These are phyloP conservation scores for Lophotriccus pileatus DNA, from an alignment of 2,797 vertebrate species.

Conservation along the genomic window DNA sequence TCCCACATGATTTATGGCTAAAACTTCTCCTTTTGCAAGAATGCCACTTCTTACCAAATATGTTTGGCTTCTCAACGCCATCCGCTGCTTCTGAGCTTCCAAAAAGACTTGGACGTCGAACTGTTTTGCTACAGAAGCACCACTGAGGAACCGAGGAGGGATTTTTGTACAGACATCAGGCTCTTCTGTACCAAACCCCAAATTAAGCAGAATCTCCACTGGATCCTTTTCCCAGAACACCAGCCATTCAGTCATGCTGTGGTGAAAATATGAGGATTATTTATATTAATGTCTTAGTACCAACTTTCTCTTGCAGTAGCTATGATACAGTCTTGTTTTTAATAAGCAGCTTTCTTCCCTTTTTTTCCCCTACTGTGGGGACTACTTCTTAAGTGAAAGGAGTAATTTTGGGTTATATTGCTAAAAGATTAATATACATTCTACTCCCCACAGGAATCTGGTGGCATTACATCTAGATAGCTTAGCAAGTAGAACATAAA, in stretches of 20 bases:
- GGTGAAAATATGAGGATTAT: conserved; percentile 32
- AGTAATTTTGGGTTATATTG: not conserved
- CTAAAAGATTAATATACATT: not conserved
- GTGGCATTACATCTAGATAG: not conserved
- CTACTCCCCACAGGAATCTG: not conserved
- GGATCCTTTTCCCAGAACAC: conserved; percentile 85
- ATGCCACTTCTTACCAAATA: conserved; percentile 79
- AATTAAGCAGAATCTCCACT: conserved; percentile 87
- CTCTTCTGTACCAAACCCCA: conserved; percentile 90
- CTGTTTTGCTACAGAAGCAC: conserved; percentile 83
- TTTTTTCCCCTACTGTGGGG: not conserved
- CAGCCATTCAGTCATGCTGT: conserved; percentile 82
- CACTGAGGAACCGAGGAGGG: conserved; percentile 85
- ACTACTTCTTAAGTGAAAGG: not conserved
- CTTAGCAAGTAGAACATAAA: not conserved
- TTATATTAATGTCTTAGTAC: not conserved
- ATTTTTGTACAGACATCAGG: conserved; percentile 86
- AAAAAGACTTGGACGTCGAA: conserved; percentile 86
- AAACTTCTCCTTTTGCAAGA: not conserved
- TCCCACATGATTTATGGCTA: not conserved
- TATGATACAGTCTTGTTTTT: not conserved
- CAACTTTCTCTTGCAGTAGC: not conserved
- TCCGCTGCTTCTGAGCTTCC: conserved; percentile 84
- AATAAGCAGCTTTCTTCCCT: not conserved
- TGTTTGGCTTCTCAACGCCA: conserved; percentile 81